Percentiles rank a stretch among this genome's conserved stretches.
These are phyloP conservation scores for Phaonia tiefii DNA, from an alignment of 2,888 invertebrate species.

Conservation along the genomic window DNA sequence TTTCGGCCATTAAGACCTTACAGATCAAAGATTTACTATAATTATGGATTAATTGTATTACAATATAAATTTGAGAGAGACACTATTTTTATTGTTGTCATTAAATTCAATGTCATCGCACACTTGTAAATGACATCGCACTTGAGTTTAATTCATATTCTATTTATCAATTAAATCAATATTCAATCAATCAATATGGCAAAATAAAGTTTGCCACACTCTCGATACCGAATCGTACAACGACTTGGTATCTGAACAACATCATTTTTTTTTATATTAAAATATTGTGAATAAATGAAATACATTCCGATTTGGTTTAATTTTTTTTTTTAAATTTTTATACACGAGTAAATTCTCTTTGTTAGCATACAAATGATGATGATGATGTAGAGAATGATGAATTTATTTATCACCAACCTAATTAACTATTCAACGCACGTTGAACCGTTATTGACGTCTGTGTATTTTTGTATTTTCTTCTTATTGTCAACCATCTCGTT, in stretches of 20 bases:
- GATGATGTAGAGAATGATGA: neutral
- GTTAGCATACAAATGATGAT: slow-evolving; percentile 14
- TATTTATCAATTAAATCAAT: no score
- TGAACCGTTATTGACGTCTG: slow-evolving; percentile 37
- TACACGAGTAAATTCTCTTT: slow-evolving; percentile 1
- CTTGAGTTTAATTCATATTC: no score
- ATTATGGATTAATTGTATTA: neutral
- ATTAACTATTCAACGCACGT: slow-evolving; percentile 55
- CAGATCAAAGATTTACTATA: neutral
- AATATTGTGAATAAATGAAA: neutral
- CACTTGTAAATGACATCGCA: neutral
- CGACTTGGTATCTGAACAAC: neutral
- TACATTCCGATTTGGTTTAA: neutral
- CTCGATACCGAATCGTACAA: neutral
- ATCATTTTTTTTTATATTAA: neutral
- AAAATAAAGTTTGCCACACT: neutral
- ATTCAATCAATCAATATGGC: neutral
- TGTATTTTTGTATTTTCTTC: slow-evolving; percentile 30
- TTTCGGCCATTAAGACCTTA: no score
- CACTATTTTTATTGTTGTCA: neutral
- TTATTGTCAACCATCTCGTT: slow-evolving; percentile 27
- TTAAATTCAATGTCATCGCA: neutral
- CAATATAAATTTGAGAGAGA: neutral
- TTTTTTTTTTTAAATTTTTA: no score
- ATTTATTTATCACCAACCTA: neutral